phyloP scores from a whole-genome alignment of 2,113 vertebrate species.

The Antechinus flavipes region DNA sequence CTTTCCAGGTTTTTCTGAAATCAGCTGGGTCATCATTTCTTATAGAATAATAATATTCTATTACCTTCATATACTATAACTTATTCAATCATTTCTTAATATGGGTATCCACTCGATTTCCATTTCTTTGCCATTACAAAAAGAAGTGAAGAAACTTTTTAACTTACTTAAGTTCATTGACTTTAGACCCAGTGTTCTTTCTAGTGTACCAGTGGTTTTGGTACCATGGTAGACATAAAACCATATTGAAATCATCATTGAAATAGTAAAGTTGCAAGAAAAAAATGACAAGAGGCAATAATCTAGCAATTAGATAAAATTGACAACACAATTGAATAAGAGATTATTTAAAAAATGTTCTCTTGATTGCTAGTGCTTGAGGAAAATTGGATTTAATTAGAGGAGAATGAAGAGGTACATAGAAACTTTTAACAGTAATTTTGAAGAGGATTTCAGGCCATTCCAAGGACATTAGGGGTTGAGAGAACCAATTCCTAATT shows the following conservation, averaged over 20 bases:
- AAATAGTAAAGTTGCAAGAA: slow-evolving; percentile 1
- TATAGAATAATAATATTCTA: no score
- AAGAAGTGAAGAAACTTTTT: not conserved
- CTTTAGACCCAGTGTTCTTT: not conserved
- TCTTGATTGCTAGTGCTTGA: slow-evolving; percentile 16
- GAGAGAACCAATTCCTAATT: not conserved
- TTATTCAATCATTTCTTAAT: no score
- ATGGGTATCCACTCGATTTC: no score
- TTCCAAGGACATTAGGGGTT: slow-evolving; percentile 19
- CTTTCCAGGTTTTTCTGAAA: no score
- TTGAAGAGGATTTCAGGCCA: not conserved
- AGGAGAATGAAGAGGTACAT: slow-evolving; percentile 12
- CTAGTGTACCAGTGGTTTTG: not conserved
- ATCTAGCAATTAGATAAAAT: not conserved
- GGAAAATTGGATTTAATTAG: slow-evolving; percentile 34
- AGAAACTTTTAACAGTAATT: slow-evolving; percentile 11
- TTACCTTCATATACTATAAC: no score
- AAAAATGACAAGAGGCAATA: not conserved
- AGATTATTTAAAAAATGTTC: not conserved
- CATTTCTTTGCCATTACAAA: no score
- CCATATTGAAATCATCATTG: slow-evolving; percentile 14
- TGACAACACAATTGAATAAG: not conserved
- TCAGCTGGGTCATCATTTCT: no score
- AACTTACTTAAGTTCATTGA: not conserved
- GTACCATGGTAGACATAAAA: not conserved